Conservation (phyloP, 2,888 invertebrate genomes). For the Cosmorhoe ocellata region DNA sequence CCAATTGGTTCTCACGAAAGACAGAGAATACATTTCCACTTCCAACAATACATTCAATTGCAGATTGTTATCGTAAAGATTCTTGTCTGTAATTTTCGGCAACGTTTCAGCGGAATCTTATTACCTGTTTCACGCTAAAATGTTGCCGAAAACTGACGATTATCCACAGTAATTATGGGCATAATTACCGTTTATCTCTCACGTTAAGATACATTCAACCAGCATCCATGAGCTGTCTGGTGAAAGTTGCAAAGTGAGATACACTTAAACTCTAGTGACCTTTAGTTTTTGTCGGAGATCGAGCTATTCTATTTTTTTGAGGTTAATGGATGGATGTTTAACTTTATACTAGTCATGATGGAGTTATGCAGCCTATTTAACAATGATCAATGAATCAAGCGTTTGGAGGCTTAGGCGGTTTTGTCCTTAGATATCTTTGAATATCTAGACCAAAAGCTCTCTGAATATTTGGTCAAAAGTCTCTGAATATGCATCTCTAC, state of each 20-base stretch:
- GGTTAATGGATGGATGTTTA: constrained; percentile 24
- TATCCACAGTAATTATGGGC: constrained; percentile 37
- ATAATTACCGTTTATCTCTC: constrained; percentile 45
- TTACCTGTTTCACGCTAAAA: constrained; percentile 6
- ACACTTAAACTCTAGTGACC: constrained; percentile 62
- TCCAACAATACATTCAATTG: constrained; percentile 12
- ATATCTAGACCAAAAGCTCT: too few species aligned
- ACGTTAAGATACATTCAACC: constrained; percentile 33
- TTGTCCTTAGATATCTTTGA: background rate
- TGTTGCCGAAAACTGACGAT: constrained; percentile 20
- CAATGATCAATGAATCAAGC: background rate
- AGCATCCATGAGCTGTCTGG: constrained; percentile 37
- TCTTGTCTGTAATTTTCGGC: constrained; percentile 9
- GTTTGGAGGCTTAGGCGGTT: background rate
- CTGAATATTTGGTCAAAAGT: too few species aligned
- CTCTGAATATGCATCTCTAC: too few species aligned
- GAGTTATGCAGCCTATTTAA: constrained; percentile 2
- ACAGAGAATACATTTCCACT: constrained; percentile 3
- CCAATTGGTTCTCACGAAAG: constrained; percentile 3
- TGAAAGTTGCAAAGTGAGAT: constrained; percentile 62
- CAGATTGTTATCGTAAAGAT: constrained; percentile 2
- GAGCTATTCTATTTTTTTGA: constrained; percentile 30
- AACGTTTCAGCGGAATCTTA: constrained; percentile 32
- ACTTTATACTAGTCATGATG: constrained; percentile 9
- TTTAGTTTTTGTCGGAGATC: constrained; percentile 48